phyloP scores from a whole-genome alignment of 1,140 invertebrate species.

The Bombus terrestris region DNA sequence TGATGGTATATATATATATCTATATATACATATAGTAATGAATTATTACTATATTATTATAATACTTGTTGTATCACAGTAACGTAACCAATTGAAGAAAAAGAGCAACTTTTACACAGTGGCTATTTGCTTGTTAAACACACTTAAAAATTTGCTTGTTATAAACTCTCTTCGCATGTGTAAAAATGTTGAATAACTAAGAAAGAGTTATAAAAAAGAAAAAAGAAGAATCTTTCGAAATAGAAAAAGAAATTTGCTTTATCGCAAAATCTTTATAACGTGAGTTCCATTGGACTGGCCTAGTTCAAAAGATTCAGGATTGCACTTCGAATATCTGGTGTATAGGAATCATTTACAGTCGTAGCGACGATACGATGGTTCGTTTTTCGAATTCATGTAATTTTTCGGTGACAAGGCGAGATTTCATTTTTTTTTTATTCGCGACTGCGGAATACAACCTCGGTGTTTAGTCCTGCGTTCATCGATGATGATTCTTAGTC shows the following conservation, averaged over 20 bases:
- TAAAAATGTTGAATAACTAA: neutral
- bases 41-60: neutral
- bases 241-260: neutral
- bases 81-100: neutral
- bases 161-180: neutral
- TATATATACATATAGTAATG: no score
- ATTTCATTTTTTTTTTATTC: neutral
- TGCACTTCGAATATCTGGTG: neutral
- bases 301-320: constrained; percentile 37
- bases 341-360: neutral
- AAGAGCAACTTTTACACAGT: neutral
- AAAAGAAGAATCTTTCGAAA: neutral
- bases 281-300: constrained; percentile 20
- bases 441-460: neutral
- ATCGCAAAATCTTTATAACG: neutral
- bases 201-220: neutral
- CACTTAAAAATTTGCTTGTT: neutral
- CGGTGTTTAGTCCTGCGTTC: neutral
- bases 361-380: neutral
- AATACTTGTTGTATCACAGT: neutral
- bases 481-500: neutral
- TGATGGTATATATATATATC: neutral
- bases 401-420: neutral
- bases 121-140: neutral
- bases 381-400: neutral